Evolutionary conservation across 23 tunicate species (phyloP), one percentile per base, ranked within the genome.

Genomic region (Halocynthia roretzi): DNA sequence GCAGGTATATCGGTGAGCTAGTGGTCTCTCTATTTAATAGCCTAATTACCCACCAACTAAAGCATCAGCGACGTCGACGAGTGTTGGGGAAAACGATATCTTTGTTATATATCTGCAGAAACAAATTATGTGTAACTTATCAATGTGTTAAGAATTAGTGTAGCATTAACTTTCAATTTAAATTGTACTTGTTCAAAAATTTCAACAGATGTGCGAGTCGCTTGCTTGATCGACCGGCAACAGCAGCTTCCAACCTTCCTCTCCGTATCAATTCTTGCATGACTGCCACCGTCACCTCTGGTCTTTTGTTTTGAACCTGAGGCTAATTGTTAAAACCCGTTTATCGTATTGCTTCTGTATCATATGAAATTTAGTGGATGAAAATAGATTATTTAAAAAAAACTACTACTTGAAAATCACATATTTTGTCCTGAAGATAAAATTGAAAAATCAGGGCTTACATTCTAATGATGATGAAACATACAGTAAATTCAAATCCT

Each of bases 271-370:
- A 78, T 63, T 84, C 89, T 68, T 89, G 54, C 71, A 89, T 51
- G 10, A 89, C 89, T 8, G 89, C 96, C 15, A 89, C 96, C 6
- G 88, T 80, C 10, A 84, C 83, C 77, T 84, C 89, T 8, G 96
- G 96, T 18, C 10, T 57, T 9, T 80, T 56, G 8, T 12, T 62
- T 12, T 53, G 15, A 19, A 87, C 71, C 31, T 57, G 70, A 54
- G 83, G 71, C 83, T 78, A 56, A 31, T 31, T 31, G 44, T 31
- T 31, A 31, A 31, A 31, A 31, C 44, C 44, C 44, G 44, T 31
- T 31, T 31, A 31, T 31, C 44, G 44, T 31, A 31, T 31, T 31
- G 44, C 44, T 31, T 31, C 44, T 31, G 44, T 31, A 31, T 31
- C 44, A 31, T 31, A 31, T 31, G 4, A 31, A 31, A 31, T 31